These are phyloP conservation scores for Eospalax fontanierii DNA, from an alignment of 2,797 vertebrate species.

Conservation along the genomic window DNA sequence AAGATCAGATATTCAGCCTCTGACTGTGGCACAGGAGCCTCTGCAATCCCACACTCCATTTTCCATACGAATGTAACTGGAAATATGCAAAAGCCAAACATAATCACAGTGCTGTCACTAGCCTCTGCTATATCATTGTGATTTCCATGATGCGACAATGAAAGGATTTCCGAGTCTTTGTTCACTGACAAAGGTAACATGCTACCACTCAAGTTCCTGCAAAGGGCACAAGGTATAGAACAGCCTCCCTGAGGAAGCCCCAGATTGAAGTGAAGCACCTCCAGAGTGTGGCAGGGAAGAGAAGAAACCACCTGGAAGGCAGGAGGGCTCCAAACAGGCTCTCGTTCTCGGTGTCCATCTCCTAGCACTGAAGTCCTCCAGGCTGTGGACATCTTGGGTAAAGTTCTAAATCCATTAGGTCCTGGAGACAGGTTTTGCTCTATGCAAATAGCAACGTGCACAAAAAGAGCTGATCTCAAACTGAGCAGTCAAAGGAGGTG, in stretches of 20 bases:
- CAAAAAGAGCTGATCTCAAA: neutral
- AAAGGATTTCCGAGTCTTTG: slow-evolving; percentile 8
- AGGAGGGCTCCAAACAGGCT: neutral
- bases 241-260: neutral
- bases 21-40: neutral
- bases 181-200: neutral
- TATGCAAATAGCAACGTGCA: neutral
- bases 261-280: neutral
- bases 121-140: neutral
- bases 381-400: neutral
- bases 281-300: neutral
- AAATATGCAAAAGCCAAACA: neutral
- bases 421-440: neutral
- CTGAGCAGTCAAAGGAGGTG: neutral
- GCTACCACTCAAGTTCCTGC: neutral
- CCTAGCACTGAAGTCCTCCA: neutral
- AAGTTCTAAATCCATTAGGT: neutral
- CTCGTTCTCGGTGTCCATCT: neutral
- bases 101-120: neutral
- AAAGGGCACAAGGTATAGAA: neutral
- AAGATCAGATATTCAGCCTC: neutral
- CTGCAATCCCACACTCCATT: neutral
- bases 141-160: neutral
- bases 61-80: neutral
- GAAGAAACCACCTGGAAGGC: too few species aligned